phyloP scores from a whole-genome alignment of 2,113 vertebrate species.

The Oreochromis spilurus region DNA sequence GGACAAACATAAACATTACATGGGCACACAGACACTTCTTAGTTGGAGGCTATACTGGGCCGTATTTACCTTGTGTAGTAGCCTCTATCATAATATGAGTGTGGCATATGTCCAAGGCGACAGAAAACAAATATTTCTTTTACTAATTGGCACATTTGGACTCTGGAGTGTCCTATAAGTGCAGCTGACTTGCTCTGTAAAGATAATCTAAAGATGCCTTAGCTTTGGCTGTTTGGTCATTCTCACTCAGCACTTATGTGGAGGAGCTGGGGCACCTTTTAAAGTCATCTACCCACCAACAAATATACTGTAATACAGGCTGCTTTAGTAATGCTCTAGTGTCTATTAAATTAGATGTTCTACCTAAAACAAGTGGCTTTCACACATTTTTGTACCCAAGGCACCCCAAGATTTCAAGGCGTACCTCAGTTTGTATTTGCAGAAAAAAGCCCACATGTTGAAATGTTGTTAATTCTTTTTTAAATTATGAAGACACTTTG shows the following conservation, averaged over 20 bases:
- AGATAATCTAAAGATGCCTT: not conserved
- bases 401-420: not conserved
- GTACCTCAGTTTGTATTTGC: rapidly evolving
- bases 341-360: not conserved
- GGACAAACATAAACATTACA: not conserved
- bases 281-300: not conserved
- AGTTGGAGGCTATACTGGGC: not conserved
- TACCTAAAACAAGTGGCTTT: not conserved
- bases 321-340: not conserved
- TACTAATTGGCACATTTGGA: not conserved
- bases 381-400: not conserved
- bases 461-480: not conserved
- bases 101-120: not conserved
- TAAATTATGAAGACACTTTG: not conserved
- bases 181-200: not conserved
- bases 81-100: not conserved
- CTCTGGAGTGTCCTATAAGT: not conserved
- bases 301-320: not conserved
- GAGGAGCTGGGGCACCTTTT: not conserved
- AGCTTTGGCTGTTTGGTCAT: not conserved
- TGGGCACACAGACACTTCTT: not conserved
- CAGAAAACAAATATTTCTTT: not conserved
- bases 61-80: not conserved
- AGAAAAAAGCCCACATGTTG: not conserved
- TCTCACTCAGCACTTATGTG: not conserved